phyloP scores from a whole-genome alignment of 2,113 vertebrate species.

The Paraplagusia blochii region DNA sequence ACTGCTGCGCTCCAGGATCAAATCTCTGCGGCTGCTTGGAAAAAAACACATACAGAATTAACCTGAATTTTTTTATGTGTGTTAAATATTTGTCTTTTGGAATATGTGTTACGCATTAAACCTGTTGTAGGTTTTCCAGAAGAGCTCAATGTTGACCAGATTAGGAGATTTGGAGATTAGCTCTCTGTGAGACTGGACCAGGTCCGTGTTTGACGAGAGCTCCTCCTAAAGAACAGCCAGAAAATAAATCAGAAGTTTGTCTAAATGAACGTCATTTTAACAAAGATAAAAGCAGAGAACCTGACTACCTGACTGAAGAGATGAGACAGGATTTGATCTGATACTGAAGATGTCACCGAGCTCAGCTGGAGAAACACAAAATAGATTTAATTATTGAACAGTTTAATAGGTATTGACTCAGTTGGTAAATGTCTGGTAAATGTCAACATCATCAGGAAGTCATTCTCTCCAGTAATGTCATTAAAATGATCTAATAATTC shows the following conservation, averaged over 20 bases:
- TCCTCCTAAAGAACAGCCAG: constrained; percentile 68
- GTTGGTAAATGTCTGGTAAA: no score
- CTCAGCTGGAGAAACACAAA: constrained; percentile 72
- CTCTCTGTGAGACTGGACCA: constrained; percentile 81
- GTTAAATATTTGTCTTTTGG: background rate
- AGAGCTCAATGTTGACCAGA: constrained; percentile 82
- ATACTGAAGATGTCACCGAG: constrained; percentile 82
- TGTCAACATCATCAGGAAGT: background rate
- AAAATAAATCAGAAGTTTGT: background rate
- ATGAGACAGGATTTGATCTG: constrained; percentile 86
- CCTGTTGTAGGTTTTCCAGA: constrained; percentile 89
- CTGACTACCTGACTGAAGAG: constrained; percentile 86
- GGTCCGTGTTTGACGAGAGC: constrained; percentile 80
- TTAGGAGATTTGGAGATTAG: constrained; percentile 78
- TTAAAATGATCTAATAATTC: constrained; percentile 2
- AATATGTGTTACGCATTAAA: constrained; percentile 14
- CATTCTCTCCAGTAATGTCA: constrained; percentile 3
- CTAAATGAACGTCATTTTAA: no score
- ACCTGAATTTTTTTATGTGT: background rate
- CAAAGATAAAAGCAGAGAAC: no score
- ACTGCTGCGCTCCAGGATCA: constrained; percentile 82
- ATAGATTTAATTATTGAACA: background rate
- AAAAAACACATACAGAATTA: constrained; percentile 1
- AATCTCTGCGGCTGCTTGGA: constrained; percentile 80
- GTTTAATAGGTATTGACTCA: background rate